Percentiles rank a stretch among this genome's conserved stretches.
phyloP scores from a whole-genome alignment of 53 echinoderm and acorn worm species.

The Hippasteria phrygiana region DNA sequence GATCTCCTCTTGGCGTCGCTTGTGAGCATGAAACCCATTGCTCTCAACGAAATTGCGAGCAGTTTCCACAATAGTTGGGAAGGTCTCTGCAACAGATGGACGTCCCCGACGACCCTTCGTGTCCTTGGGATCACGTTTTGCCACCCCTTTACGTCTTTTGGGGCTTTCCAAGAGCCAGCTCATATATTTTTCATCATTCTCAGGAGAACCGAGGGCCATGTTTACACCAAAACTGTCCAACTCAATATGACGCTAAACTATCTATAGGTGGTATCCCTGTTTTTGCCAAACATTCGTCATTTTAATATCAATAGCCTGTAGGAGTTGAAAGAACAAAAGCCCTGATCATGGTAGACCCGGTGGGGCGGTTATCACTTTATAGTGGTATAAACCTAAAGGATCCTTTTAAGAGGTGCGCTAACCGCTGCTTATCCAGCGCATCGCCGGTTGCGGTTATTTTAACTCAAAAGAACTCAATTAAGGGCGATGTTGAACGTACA shows the following conservation, averaged over 20 bases:
- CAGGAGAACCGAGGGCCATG: not conserved
- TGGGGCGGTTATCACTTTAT: not conserved
- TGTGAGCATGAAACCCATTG: constrained; percentile 62
- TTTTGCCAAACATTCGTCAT: not conserved
- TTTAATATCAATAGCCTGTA: not conserved
- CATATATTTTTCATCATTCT: not conserved
- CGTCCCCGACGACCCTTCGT: not conserved
- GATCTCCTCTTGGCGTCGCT: constrained; percentile 5
- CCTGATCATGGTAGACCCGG: not conserved
- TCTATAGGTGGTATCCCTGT: too few relatives aligned
- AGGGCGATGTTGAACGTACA: not conserved
- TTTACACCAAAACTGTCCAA: not conserved
- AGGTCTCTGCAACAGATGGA: not conserved
- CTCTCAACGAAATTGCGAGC: constrained; percentile 45
- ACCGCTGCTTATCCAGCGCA: too few relatives aligned
- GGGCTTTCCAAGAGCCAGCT: not conserved
- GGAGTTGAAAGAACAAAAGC: not conserved
- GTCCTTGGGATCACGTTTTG: not conserved
- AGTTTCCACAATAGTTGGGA: not conserved
- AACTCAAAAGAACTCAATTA: not conserved
- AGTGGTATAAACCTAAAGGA: not conserved
- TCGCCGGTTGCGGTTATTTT: not conserved
- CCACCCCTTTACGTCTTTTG: not conserved
- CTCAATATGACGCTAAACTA: too few relatives aligned
- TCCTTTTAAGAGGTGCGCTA: not conserved